phyloP scores from a whole-genome alignment of 2,113 vertebrate genomes.

The Lampris megalopsis region DNA sequence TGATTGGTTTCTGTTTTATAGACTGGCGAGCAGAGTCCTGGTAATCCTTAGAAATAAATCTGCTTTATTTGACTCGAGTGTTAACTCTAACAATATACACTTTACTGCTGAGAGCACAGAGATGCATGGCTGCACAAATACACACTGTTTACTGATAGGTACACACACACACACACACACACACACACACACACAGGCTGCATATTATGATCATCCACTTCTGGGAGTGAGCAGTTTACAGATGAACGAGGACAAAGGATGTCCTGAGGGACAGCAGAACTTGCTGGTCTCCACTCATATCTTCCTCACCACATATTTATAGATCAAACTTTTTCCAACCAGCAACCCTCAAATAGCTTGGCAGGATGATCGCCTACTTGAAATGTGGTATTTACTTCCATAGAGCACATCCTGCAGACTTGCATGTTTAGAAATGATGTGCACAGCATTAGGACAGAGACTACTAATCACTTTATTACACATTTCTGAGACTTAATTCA shows the following conservation, averaged over 20 bases:
- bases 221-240: conserved; percentile 55
- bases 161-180: conserved; percentile 20
- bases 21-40: conserved; percentile 76
- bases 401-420: too few relatives aligned
- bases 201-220: conserved; percentile 44
- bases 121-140: not conserved
- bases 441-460: too few relatives aligned
- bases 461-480: too few relatives aligned
- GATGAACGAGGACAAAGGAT: conserved; percentile 67
- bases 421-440: too few relatives aligned
- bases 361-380: too few relatives aligned
- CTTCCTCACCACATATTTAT: too few relatives aligned
- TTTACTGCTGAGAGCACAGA: conserved; percentile 76
- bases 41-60: conserved; percentile 79
- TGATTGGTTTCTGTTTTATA: conserved; percentile 85
- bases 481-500: too few relatives aligned
- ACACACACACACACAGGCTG: conserved; percentile 19
- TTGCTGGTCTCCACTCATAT: too few relatives aligned
- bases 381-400: too few relatives aligned
- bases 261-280: too few relatives aligned
- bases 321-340: too few relatives aligned
- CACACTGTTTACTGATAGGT: not conserved
- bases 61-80: conserved; percentile 81
- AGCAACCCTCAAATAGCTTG: too few relatives aligned
- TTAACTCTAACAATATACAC: conserved; percentile 82